phyloP scores from a whole-genome alignment of 2,113 vertebrate genomes.

The Grallaria varia region DNA sequence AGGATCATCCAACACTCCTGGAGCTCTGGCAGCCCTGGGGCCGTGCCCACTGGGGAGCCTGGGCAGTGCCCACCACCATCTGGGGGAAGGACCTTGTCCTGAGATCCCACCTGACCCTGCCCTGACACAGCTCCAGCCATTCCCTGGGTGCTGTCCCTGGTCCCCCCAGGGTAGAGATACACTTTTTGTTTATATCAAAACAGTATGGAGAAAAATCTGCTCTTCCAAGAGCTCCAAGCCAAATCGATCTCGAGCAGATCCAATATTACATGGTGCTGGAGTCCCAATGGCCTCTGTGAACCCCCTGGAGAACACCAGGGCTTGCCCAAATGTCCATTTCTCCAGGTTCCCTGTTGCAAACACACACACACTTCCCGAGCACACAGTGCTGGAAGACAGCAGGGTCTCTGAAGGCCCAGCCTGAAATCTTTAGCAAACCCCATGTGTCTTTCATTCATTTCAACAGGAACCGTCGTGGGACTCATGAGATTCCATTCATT shows the following conservation, averaged over 20 bases:
- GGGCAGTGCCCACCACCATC: neutral
- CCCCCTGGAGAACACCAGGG: neutral
- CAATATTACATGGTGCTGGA: fast-evolving
- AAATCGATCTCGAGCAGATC: neutral
- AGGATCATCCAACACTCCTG: neutral
- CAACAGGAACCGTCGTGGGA: slow-evolving; percentile 22
- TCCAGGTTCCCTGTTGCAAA: neutral
- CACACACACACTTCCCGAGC: neutral
- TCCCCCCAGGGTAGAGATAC: neutral
- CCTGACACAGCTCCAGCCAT: neutral
- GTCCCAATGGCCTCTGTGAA: neutral
- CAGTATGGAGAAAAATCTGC: neutral
- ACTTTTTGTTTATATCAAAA: neutral
- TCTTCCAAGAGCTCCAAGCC: neutral
- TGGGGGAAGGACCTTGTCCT: neutral
- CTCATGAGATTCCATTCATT: slow-evolving; percentile 45
- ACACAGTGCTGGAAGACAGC: neutral
- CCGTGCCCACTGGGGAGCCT: neutral
- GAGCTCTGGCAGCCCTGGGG: neutral
- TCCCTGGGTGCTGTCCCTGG: neutral
- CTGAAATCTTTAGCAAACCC: slow-evolving; percentile 52
- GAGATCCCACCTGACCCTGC: neutral
- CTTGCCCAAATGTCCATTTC: neutral
- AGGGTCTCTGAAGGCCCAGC: slow-evolving; percentile 48
- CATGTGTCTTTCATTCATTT: slow-evolving; percentile 62